phyloP scores from a whole-genome alignment of 1,140 invertebrate species.

The Dreissena rostriformis region DNA sequence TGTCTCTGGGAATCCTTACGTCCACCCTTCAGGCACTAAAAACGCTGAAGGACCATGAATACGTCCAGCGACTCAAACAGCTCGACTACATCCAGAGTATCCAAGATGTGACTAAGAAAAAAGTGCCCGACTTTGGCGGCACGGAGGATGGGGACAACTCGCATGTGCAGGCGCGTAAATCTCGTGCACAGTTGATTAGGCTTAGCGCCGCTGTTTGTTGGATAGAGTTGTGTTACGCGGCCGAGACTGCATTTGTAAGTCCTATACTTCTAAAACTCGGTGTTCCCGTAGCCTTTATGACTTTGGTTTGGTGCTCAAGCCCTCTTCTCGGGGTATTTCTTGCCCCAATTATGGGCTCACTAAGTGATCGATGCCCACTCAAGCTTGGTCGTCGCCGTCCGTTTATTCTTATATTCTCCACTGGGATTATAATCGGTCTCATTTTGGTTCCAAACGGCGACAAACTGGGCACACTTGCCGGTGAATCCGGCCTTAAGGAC shows the following conservation, averaged over 20 bases:
- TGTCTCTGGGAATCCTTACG: constrained; percentile 74
- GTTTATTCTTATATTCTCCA: constrained; percentile 93
- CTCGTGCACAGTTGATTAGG: constrained; percentile 90
- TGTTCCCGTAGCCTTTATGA: constrained; percentile 95
- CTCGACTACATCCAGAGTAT: constrained; percentile 52
- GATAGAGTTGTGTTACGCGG: constrained; percentile 98
- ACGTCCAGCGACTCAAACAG: constrained; percentile 67
- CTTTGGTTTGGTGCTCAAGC: constrained; percentile 95
- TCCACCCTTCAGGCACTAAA: constrained; percentile 71
- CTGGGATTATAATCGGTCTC: constrained; percentile 88
- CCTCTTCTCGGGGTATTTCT: constrained; percentile 91
- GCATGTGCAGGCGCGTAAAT: constrained; percentile 84
- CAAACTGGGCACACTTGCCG: constrained; percentile 89
- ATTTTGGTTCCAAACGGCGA: constrained; percentile 93
- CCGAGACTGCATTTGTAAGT: constrained; percentile 98
- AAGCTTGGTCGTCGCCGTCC: constrained; percentile 92
- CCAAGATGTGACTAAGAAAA: constrained; percentile 50
- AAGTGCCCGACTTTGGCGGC: constrained; percentile 31
- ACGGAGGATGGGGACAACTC: constrained; percentile 44
- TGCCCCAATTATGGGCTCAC: constrained; percentile 94
- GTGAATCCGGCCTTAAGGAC: constrained; percentile 83
- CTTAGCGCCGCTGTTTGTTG: constrained; percentile 97
- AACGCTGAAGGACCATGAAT: constrained; percentile 65
- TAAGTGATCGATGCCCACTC: constrained; percentile 93
- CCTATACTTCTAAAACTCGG: constrained; percentile 96